Base-by-base conservation (phyloP, 1,140 invertebrate species). In the Acromyrmex charruanus region DNA sequence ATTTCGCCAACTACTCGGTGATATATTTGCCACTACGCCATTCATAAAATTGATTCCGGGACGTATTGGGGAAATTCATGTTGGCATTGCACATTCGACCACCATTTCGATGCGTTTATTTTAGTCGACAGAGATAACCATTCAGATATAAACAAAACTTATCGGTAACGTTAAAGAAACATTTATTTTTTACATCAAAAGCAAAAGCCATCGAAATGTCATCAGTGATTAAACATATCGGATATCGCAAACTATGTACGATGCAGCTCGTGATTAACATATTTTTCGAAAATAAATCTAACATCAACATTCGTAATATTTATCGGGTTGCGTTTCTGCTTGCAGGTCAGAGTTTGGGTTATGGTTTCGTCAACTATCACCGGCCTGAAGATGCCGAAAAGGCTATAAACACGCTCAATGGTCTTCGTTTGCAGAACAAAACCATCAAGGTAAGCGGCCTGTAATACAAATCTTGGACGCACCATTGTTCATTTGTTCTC, bases 291-390 rank as follows among this genome's bases (percentile, higher is more conserved):
- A 16, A 75, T 75, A 61, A 77, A 77, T 61, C n/a, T 16, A 1
- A 21, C 4, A 16, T 44, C 3, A 14, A 16, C 12, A 18, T 10
- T 44, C n/a, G 35, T 16, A 59, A 86, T 81, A 28, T 72, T 72
- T 5, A 74, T 71, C 3, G n/a, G 6, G 5, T 68, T 58, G 28
- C 55, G 74, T 59, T 14, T 92, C 91, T 95, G 92, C 85, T 96
- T 96, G 90, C 96, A 99, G 99, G 99, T 93, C 99, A 99, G 96
- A 99, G 99, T 96, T 97, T 99, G 91, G 99, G 99, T 88, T 99
- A 99, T 96, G 99, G 99, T 90, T 99, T 99, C 95, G 99, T 99
- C 88, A 99, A 99, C 96, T 99, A 99, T 95, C 98, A 99, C 93
- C 97, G 98, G 92, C 97, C 98, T 74, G 98, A 99, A 96, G 99